Conservation (phyloP, 2,888 invertebrate species). For the Chalcis sispes region DNA sequence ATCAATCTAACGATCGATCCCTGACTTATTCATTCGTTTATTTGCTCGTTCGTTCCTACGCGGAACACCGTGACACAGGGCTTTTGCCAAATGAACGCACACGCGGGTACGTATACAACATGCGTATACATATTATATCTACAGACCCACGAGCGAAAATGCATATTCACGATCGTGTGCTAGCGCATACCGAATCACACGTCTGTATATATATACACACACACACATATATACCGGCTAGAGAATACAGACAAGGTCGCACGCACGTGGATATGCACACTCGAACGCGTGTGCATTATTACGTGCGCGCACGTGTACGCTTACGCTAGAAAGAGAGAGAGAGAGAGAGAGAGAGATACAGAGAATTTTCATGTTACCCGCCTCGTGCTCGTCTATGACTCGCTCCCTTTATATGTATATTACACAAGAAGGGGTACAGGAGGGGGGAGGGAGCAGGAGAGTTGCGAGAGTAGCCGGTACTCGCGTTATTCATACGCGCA, state of each 20-base stretch:
- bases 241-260: too few relatives aligned
- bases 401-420: too few relatives aligned
- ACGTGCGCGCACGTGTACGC: too few relatives aligned
- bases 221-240: background rate
- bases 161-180: background rate
- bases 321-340: too few relatives aligned
- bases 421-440: background rate
- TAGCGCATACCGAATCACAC: background rate
- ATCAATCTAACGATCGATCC: too few relatives aligned
- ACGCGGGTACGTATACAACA: too few relatives aligned
- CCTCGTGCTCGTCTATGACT: too few relatives aligned
- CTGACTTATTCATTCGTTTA: too few relatives aligned
- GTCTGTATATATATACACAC: background rate
- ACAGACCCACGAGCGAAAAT: background rate
- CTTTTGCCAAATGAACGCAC: background rate
- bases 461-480: too few relatives aligned
- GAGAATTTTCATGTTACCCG: too few relatives aligned
- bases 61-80: background rate
- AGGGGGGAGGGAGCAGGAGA: background rate
- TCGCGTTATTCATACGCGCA: slow-evolving; percentile 23
- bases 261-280: background rate
- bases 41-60: background rate
- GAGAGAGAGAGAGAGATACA: too few relatives aligned
- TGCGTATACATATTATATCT: too few relatives aligned
- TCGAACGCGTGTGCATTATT: background rate